A percentile compares a stretch with the other conserved stretches of the same genome.
phyloP scores from a whole-genome alignment of 2,113 vertebrate genomes.

The Ptychochromis oligacanthus region DNA sequence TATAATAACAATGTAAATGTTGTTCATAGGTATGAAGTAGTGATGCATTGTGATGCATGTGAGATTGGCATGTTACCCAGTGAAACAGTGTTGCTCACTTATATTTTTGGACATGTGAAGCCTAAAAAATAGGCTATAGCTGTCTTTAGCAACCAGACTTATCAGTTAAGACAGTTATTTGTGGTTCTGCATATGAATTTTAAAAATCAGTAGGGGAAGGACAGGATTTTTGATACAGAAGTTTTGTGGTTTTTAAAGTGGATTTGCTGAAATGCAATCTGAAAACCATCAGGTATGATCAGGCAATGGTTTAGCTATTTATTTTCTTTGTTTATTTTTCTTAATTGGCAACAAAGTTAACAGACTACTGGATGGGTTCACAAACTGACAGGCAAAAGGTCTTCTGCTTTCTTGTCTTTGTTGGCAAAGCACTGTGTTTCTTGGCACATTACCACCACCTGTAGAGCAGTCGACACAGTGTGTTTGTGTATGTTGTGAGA shows the following conservation, averaged over 20 bases:
- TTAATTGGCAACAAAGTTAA: neutral
- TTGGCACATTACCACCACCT: neutral
- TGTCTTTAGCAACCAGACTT: too few relatives aligned
- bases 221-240: neutral
- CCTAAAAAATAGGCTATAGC: too few relatives aligned
- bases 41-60: too few relatives aligned
- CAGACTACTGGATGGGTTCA: neutral
- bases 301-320: neutral
- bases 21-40: too few relatives aligned
- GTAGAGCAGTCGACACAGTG: neutral
- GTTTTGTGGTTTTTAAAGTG: neutral
- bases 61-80: too few relatives aligned
- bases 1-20: too few relatives aligned
- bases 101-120: too few relatives aligned
- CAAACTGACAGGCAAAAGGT: too few relatives aligned
- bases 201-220: neutral
- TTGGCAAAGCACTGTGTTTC: neutral
- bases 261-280: neutral
- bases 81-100: too few relatives aligned
- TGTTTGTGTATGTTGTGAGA: neutral
- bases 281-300: neutral
- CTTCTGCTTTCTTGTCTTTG: neutral
- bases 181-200: rapidly evolving
- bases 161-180: too few relatives aligned
- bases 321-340: neutral